A percentile compares a stretch with the other conserved stretches of the same genome.
phyloP scores from a whole-genome alignment of 2,113 vertebrate species.

The Chlorodrepanis virens region DNA sequence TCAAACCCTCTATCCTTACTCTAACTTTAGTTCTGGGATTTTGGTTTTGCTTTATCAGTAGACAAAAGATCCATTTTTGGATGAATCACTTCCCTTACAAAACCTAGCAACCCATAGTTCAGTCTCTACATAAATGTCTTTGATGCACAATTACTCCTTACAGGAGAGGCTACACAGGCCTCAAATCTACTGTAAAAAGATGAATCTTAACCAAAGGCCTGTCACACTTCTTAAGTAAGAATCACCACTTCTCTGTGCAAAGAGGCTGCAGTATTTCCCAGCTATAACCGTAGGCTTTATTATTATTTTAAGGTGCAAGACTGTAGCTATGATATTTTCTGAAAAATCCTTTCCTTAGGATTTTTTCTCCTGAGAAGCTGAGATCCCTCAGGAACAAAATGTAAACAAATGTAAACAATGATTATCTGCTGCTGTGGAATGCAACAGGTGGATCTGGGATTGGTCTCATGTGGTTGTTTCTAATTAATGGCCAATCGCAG shows the following conservation, averaged over 20 bases:
- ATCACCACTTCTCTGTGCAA: not conserved
- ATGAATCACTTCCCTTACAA: not conserved
- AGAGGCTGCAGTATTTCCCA: not conserved
- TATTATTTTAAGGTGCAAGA: not conserved
- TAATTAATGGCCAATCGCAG: too few relatives aligned
- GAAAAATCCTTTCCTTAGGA: too few relatives aligned
- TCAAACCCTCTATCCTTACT: not conserved
- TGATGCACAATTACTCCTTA: not conserved
- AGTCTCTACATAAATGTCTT: not conserved
- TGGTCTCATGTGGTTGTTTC: too few relatives aligned
- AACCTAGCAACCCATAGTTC: not conserved
- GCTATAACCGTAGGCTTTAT: not conserved
- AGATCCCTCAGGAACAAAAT: too few relatives aligned
- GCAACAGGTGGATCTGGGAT: too few relatives aligned
- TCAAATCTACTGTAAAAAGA: not conserved
- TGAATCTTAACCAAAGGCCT: not conserved
- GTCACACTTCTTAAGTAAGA: not conserved
- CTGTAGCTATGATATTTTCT: too few relatives aligned
- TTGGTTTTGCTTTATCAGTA: not conserved
- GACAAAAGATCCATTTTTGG: not conserved
- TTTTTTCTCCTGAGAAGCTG: too few relatives aligned
- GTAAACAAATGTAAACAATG: too few relatives aligned
- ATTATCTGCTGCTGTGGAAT: too few relatives aligned
- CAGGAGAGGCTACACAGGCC: not conserved
- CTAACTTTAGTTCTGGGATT: not conserved